Base-by-base conservation (phyloP, 2,113 vertebrate species). In the Athene cunicularia region DNA sequence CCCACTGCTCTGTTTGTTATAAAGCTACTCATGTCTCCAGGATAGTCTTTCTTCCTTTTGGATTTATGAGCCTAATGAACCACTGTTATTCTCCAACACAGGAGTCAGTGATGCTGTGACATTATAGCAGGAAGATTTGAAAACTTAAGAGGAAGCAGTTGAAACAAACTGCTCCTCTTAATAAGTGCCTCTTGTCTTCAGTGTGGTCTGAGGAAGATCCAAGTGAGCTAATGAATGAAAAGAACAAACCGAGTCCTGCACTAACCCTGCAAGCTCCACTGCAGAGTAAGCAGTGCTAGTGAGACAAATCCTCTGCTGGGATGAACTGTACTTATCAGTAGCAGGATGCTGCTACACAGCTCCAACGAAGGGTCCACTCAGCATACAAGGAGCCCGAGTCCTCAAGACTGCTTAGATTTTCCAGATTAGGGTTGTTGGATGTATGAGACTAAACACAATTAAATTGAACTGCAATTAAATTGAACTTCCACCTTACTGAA, bases 11-110 rank as follows among this genome's bases (percentile, higher is more conserved):
- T 84, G 93, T 91, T 96, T 95, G 68, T 96, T 97, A 95, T 89
- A 95, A 96, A 95, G 90, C 73, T 95, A 92, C 87, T 93, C 62
- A 72, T 94, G 91, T 91, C 75, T 97, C 93, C 93, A 94, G 63
- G 76, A 95, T 56, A 97, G 64, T 91, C 66, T 95, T 96, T 92
- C 70, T 94, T 96, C 87, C 86, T 96, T 86, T 77, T 93, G 89
- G 95, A 97, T 97, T 97, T 96, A 97, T 94, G 93, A 96, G 87
- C 79, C 94, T 97, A 97, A 93, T 95, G 92, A 97, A 94, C 79
- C 89, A 90, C 60, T 39, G 68, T 86, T 94, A 90, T 95, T 96
- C 93, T 86, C 92, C 80, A 82, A 80, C 71, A 96, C 71, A 91
- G 87, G 79, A 94, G 88, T 58, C 93, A 90, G 83, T 47, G 90